Conservation (phyloP, 2,797 vertebrate genomes). For the Neomorphus geoffroyi region DNA sequence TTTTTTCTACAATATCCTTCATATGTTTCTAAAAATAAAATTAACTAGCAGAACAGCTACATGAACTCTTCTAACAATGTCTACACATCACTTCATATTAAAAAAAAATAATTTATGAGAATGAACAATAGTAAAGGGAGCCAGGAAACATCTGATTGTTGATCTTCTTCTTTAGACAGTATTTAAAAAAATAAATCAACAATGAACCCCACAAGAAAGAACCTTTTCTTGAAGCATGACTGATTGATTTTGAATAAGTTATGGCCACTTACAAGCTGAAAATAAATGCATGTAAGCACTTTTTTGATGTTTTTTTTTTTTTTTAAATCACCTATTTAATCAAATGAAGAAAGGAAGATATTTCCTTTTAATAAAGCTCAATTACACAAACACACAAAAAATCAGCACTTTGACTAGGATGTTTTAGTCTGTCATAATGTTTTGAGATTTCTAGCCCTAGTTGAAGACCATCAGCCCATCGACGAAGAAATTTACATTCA, state of each 20-base stretch:
- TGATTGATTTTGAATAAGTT: background rate
- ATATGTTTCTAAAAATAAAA: background rate
- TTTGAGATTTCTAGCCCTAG: background rate
- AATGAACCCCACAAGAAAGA: background rate
- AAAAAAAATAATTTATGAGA: background rate
- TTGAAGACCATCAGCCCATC: background rate
- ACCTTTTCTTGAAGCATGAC: background rate
- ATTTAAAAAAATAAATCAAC: background rate
- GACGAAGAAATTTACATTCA: background rate
- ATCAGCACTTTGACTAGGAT: background rate
- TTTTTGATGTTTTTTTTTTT: background rate
- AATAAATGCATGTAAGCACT: background rate
- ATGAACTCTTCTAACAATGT: background rate
- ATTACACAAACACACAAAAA: background rate
- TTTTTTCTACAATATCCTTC: background rate
- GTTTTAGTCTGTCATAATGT: background rate
- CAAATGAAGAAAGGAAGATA: background rate
- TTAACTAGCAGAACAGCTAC: background rate
- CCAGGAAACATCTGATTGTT: background rate
- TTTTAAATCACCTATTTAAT: background rate
- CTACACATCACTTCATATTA: background rate
- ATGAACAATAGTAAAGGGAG: background rate
- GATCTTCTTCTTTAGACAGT: background rate
- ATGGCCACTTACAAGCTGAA: background rate
- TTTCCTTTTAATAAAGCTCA: background rate